Base-by-base conservation (phyloP, 2,113 vertebrate species). In the Morone saxatilis region DNA sequence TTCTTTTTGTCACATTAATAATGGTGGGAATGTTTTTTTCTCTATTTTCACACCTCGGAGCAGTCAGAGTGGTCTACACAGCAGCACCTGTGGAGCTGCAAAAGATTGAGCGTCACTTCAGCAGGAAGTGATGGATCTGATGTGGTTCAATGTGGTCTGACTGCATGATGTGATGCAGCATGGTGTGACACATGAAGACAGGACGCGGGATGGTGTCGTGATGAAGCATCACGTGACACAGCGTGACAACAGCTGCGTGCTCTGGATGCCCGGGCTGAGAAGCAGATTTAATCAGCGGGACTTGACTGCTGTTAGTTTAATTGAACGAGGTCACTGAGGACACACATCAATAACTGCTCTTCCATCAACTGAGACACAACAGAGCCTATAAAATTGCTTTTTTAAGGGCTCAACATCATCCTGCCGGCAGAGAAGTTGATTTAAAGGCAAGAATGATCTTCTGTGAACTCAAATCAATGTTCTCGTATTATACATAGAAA, bases 241-340 rank as follows among this genome's bases (percentile, higher is more conserved):
- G 53, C 5, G 10, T 25, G 54, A 25, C 14, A 10, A 1, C 67
- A 53, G 67, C 48, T 51, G 67, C 6, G 9, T 11, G 60, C 60
- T 20, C 4, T 20, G 22, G 31, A 48, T 17, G 22, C 19, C 4
- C 16, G 0, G 2, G 40, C 25, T 12, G 47, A 36, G 25, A 1
- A 51, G 67, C 67, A 51, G 67, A 70, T 53, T 70, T 53, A 70
- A 40, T 54, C 48, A 40, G 36, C 19, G 5, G 48, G 48, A 51
- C 48, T 36, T 51, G 8, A 38, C 65, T 51, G 66, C 47, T 40
- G 48, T 70, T 70, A n/a, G 67, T 40, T 70, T 70, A 70, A 70
- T 40, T 53, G 48, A 70, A 38, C 31, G 48, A 70, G 50, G 48
- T 53, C 31, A n/a, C 17, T 4, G 50, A 70, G 67, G 67, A 70